Conservation (phyloP, 35 echinoderm and acorn worm species). For the Strongylocentrotus purpuratus region DNA sequence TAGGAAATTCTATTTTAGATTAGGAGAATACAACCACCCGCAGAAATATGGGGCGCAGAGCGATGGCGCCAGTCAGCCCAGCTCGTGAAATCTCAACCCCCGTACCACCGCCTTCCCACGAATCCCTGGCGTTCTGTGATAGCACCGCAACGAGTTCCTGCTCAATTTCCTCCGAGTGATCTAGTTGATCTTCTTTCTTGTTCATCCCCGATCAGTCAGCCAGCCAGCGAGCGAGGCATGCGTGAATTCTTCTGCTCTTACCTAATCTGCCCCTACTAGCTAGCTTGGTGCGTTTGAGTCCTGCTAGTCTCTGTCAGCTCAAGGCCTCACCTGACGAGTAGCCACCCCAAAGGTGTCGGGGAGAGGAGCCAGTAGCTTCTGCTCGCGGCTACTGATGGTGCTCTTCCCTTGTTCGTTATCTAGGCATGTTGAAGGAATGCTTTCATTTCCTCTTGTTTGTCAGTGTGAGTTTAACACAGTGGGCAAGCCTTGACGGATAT, state of each 20-base stretch:
- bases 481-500: background rate
- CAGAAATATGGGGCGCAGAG: slow-evolving; percentile 33
- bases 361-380: background rate
- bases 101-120: background rate
- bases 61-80: slow-evolving; percentile 8
- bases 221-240: background rate
- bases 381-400: background rate
- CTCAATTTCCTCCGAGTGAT: slow-evolving; percentile 23
- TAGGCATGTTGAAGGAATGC: slow-evolving; percentile 40
- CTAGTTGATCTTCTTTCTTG: slow-evolving; percentile 26
- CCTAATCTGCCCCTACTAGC: background rate
- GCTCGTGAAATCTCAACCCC: slow-evolving; percentile 7
- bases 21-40: slow-evolving; percentile 26
- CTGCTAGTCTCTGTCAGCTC: background rate
- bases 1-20: slow-evolving; percentile 50
- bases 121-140: slow-evolving; percentile 1
- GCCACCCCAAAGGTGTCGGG: background rate
- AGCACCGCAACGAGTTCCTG: slow-evolving; percentile 46
- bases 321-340: background rate
- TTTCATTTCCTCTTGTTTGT: slow-evolving; percentile 35
- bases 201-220: background rate
- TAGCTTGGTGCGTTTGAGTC: background rate
- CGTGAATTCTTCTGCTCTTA: background rate
- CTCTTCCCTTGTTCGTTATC: slow-evolving; percentile 9
- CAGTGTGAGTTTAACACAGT: background rate